Percentiles rank a stretch among this genome's conserved stretches.
Evolutionary conservation across 2,888 invertebrate genomes (phyloP).

Genomic region (Ferrisia virgata): DNA sequence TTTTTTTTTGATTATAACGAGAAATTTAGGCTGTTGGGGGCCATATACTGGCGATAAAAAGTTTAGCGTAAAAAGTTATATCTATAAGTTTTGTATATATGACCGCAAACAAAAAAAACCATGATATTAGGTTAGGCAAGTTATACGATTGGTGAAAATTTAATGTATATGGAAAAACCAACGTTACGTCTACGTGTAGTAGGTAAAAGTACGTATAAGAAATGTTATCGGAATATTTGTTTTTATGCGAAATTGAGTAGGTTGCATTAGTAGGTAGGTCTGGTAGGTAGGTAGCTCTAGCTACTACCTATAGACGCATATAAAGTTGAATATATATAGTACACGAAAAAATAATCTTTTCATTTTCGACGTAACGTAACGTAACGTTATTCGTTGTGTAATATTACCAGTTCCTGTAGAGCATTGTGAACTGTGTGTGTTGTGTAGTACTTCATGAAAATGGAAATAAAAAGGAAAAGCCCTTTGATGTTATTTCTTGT

Average conservation of each 20-base stretch:
- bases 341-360: neutral
- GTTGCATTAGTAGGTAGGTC: neutral
- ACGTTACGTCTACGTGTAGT: no score
- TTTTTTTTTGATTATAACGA: neutral
- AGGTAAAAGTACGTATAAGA: neutral
- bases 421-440: neutral
- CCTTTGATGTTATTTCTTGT: neutral
- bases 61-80: neutral
- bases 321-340: no score
- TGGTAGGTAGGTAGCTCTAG: no score
- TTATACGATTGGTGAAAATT: neutral
- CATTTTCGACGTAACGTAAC: neutral
- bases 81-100: neutral
- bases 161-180: neutral
- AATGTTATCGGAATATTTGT: neutral
- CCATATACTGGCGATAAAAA: neutral
- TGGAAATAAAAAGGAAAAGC: neutral
- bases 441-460: neutral
- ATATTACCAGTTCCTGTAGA: no score
- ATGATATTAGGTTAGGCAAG: no score
- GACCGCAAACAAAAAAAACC: neutral
- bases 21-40: neutral
- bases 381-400: neutral
- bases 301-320: no score
- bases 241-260: neutral